Base-by-base conservation (phyloP, 2,113 vertebrate genomes). In the Ellobius talpinus region DNA sequence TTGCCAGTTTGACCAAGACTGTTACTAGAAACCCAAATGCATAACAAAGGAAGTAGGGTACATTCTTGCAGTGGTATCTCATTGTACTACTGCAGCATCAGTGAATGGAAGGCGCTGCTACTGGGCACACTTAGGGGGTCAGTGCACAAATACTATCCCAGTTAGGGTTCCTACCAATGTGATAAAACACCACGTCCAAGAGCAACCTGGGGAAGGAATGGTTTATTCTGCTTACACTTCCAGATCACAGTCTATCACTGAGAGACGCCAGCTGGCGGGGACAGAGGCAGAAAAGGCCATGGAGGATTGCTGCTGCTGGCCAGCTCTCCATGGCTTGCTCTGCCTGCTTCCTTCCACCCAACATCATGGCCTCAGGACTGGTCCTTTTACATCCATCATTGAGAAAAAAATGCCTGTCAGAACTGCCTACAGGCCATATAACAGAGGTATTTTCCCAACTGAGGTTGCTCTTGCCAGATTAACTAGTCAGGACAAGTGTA, bases 31-130 rank as follows among this genome's bases (percentile, higher is more conserved):
- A 91, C 36, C 50, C 47, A 79, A 84, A 42, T 7, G 10, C 79
- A 55, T 94, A 77, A 12, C 76, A 94, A 2, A 84, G 47, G 12
- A 96, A 91, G 93, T 70, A 74, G 68, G 31, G 39, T 87, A 0
- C 36, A 85, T 74, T 95, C 91, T 76, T 91, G 47, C 65, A 79
- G 63, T 36, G 45, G 31, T 23, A 92, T 90, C 16, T 95, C 70
- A 96, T n/a, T 94, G 47, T 33, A 91, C 13, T 31, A 78, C 0
- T 74, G 11, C 3, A 92, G 21, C 16, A 85, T 29, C 36, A 85
- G 74, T 61, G 31, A 76, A 21, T 10, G 91, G 63, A 73, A 93
- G 39, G 77, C 45, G 66, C 21, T 94, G 79, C 79, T 55, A 81
- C 81, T 90, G 29, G 95, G 36, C 82, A 52, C 3, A 91, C 12